These are phyloP conservation scores for Capreolus pygargus DNA, from an alignment of 2,113 vertebrate genomes.

Conservation along the genomic window DNA sequence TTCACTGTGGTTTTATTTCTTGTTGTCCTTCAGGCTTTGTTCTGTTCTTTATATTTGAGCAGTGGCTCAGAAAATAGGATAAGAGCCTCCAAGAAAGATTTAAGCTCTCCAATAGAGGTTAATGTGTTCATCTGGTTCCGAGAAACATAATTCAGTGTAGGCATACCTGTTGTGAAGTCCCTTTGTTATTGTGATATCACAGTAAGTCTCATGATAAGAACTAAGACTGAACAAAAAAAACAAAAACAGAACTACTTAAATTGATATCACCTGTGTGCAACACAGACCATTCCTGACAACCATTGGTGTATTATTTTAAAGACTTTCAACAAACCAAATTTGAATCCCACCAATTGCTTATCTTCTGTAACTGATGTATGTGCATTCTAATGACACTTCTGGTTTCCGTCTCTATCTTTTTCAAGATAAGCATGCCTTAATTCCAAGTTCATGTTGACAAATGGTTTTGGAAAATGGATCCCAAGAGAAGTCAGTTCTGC, in stretches of 20 bases:
- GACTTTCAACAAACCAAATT: conserved; percentile 44
- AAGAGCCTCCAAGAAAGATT: neutral
- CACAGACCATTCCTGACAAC: neutral
- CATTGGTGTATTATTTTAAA: neutral
- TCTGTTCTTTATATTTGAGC: neutral
- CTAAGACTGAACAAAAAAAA: neutral
- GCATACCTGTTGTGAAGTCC: neutral
- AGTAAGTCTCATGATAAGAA: neutral
- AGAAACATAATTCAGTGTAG: neutral
- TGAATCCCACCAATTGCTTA: conserved; percentile 27
- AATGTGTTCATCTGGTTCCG: neutral
- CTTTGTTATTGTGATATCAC: neutral
- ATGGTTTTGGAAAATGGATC: conserved; percentile 40
- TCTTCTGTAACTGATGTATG: conserved; percentile 9
- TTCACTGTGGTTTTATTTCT: neutral
- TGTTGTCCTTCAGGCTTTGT: neutral
- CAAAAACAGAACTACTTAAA: neutral
- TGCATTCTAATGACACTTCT: conserved; percentile 47
- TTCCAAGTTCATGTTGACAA: conserved; percentile 52
- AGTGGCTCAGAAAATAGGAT: neutral
- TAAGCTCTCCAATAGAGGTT: neutral
- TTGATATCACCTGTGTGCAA: neutral
- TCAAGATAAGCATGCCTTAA: conserved; percentile 53
- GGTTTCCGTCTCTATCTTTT: conserved; percentile 51
- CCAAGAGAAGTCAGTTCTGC: conserved; percentile 39